phyloP scores from a whole-genome alignment of 2,888 invertebrate species.

The Mantis religiosa region DNA sequence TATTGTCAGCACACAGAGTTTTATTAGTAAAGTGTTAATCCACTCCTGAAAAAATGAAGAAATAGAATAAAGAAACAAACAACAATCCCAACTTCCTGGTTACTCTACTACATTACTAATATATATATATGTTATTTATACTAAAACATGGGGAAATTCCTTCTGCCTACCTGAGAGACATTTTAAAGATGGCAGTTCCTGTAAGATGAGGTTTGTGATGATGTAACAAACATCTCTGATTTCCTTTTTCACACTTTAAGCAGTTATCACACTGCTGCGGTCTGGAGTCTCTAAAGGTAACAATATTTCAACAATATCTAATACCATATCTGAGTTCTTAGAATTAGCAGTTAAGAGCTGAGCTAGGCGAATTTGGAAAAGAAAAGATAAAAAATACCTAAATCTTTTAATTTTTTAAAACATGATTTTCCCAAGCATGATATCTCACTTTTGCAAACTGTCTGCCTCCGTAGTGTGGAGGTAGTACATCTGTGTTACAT shows the following conservation, averaged over 20 bases:
- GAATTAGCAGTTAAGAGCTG: too few species aligned
- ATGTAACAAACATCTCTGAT: conserved; percentile 2
- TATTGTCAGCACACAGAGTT: not conserved
- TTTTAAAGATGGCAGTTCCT: conserved; percentile 72
- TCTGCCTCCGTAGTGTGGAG: too few species aligned
- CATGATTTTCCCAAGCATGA: too few species aligned
- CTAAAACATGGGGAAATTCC: not conserved
- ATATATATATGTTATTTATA: not conserved
- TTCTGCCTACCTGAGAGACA: conserved; percentile 62
- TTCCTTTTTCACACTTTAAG: conserved; percentile 22
- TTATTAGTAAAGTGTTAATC: not conserved
- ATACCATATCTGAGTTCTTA: not conserved
- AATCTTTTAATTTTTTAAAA: too few species aligned
- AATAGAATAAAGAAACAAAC: not conserved
- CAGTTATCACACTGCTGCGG: conserved; percentile 16
- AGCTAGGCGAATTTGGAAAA: too few species aligned
- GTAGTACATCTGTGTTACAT: too few species aligned
- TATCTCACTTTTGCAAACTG: too few species aligned
- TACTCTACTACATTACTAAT: not conserved
- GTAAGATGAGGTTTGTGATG: conserved; percentile 48
- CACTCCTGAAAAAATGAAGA: not conserved
- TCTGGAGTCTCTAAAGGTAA: conserved; percentile 16
- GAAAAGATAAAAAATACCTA: too few species aligned
- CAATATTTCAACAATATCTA: not conserved
- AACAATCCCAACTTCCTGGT: not conserved